A percentile compares a stretch with the other conserved stretches of the same genome.
Evolutionary conservation across 1,140 invertebrate species (phyloP).

Genomic region (Vanessa atalanta): DNA sequence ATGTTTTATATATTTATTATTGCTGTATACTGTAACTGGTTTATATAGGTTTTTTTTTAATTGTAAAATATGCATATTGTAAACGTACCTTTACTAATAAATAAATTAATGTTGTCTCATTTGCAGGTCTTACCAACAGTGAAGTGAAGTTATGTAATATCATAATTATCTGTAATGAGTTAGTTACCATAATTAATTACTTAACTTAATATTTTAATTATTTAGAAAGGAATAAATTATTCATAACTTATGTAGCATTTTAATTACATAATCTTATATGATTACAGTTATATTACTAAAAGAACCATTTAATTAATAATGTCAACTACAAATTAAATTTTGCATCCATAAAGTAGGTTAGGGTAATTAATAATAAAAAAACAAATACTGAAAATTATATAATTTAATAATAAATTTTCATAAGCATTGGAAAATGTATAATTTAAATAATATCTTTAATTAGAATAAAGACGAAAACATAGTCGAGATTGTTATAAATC

Average conservation of each 20-base stretch:
- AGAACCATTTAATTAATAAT: too few relatives aligned
- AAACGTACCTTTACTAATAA: neutral
- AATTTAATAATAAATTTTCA: conserved; percentile 43
- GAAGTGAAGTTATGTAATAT: neutral
- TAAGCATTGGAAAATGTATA: conserved; percentile 43
- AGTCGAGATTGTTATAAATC: conserved; percentile 19
- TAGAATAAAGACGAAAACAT: conserved; percentile 29
- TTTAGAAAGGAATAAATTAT: conserved; percentile 7
- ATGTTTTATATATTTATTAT: too few relatives aligned
- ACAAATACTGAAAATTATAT: conserved; percentile 38
- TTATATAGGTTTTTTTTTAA: too few relatives aligned
- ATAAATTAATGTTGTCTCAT: neutral
- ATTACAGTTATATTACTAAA: too few relatives aligned
- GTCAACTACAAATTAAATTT: too few relatives aligned
- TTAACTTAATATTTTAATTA: neutral
- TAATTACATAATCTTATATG: too few relatives aligned
- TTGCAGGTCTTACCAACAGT: conserved; percentile 11
- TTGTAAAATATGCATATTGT: neutral
- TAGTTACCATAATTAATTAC: neutral
- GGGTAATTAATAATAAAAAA: neutral
- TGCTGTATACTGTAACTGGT: too few relatives aligned
- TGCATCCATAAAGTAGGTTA: too few relatives aligned
- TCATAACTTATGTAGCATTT: neutral
- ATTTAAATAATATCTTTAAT: conserved; percentile 37
- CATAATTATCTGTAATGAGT: conserved; percentile 3